phyloP scores from a whole-genome alignment of 92 coral and sea anemone species.

The Muricea muricata region DNA sequence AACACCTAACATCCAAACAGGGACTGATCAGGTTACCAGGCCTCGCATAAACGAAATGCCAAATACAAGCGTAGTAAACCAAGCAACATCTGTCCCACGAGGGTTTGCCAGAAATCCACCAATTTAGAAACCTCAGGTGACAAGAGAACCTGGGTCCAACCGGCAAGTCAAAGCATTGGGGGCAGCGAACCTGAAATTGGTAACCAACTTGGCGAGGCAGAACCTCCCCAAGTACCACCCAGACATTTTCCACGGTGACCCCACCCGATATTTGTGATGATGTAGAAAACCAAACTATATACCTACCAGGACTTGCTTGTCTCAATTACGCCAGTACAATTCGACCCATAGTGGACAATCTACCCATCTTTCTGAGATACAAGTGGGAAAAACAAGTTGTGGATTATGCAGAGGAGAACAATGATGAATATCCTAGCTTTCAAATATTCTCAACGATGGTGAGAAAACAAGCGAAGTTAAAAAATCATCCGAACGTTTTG shows the following conservation, averaged over 20 bases:
- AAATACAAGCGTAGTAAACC: no score
- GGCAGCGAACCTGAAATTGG: slow-evolving; percentile 41
- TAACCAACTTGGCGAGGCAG: slow-evolving; percentile 32
- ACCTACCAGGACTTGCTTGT: slow-evolving; percentile 63
- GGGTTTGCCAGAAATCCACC: no score
- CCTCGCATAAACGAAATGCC: no score
- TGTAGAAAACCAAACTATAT: slow-evolving; percentile 48
- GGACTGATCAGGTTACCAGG: no score
- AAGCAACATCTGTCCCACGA: no score
- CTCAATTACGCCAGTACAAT: slow-evolving; percentile 56
- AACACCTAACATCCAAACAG: no score
- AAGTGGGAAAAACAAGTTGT: slow-evolving; percentile 68
- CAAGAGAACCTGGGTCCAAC: background rate
- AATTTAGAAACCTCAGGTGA: background rate
- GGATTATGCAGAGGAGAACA: slow-evolving; percentile 20
- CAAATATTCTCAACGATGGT: slow-evolving; percentile 33
- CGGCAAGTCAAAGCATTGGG: background rate
- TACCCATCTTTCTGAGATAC: slow-evolving; percentile 41
- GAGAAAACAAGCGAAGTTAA: slow-evolving; percentile 52
- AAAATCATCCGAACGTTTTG: slow-evolving; percentile 60
- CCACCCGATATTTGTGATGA: slow-evolving; percentile 62
- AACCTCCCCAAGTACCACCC: slow-evolving; percentile 62
- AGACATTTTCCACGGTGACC: slow-evolving; percentile 48
- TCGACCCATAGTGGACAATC: slow-evolving; percentile 53
- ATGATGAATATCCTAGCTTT: slow-evolving; percentile 48